Percentiles rank a stretch among this genome's conserved stretches.
Evolutionary conservation across 2,888 invertebrate species (phyloP).

Genomic region (Metalampra italica): DNA sequence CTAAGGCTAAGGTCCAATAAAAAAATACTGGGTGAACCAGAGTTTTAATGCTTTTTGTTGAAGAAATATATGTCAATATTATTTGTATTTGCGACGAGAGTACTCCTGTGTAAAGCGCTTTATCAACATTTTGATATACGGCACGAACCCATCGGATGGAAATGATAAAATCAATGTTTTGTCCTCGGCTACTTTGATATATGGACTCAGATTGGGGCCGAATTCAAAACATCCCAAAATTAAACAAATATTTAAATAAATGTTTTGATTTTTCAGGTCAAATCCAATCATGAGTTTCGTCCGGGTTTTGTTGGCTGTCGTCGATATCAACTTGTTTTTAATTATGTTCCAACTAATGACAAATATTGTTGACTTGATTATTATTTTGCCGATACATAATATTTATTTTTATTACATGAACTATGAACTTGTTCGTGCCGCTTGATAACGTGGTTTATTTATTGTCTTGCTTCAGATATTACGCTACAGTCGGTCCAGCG

Average conservation of each 20-base stretch:
- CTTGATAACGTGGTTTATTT: too few relatives aligned
- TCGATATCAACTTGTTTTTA: too few relatives aligned
- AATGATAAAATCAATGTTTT: conserved; percentile 12
- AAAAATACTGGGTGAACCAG: too few relatives aligned
- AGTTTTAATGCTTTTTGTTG: neutral
- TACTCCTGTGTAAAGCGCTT: neutral
- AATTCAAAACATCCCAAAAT: neutral
- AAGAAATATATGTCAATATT: neutral
- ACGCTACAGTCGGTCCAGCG: neutral
- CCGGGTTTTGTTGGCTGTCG: too few relatives aligned
- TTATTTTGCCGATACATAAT: too few relatives aligned
- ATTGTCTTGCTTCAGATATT: neutral
- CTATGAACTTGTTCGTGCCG: too few relatives aligned
- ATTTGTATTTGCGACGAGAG: neutral
- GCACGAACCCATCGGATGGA: conserved; percentile 2
- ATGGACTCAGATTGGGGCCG: neutral
- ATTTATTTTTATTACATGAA: too few relatives aligned
- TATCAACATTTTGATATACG: conserved; percentile 5
- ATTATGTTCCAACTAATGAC: too few relatives aligned
- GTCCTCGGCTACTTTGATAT: conserved; percentile 6
- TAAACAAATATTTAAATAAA: neutral
- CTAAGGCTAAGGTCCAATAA: too few relatives aligned
- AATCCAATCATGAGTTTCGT: too few relatives aligned
- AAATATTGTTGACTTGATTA: too few relatives aligned
- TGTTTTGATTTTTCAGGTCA: neutral